These are phyloP conservation scores for Papilio dardanus DNA, from an alignment of 1,140 invertebrate genomes.

Conservation along the genomic window DNA sequence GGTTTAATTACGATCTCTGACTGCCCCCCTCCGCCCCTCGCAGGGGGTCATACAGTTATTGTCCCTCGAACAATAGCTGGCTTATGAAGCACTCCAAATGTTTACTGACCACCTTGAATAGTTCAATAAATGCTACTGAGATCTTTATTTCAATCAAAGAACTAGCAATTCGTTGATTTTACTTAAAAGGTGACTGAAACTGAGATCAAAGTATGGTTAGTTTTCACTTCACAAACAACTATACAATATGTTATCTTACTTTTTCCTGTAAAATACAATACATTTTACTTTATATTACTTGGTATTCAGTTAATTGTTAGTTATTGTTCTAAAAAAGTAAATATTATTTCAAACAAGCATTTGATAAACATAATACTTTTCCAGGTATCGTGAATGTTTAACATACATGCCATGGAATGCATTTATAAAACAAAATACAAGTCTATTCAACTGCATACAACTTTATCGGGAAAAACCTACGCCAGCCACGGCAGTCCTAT, in stretches of 20 bases:
- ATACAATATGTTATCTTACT: too few relatives aligned
- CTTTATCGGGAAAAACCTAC: conserved; percentile 50
- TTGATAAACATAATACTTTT: not conserved
- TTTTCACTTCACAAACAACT: too few relatives aligned
- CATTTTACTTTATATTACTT: too few relatives aligned
- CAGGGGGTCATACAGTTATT: not conserved
- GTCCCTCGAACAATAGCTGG: not conserved
- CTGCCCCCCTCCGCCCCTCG: not conserved
- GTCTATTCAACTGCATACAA: not conserved
- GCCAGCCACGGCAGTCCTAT: conserved; percentile 51
- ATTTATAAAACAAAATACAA: conserved; percentile 27
- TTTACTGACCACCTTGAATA: not conserved
- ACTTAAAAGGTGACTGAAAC: too few relatives aligned
- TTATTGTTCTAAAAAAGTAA: not conserved
- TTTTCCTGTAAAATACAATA: too few relatives aligned
- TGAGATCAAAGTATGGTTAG: too few relatives aligned
- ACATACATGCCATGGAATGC: conserved; percentile 3
- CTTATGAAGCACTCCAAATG: conserved; percentile 23
- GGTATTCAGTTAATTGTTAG: not conserved
- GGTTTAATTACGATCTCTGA: conserved; percentile 7
- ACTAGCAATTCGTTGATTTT: not conserved
- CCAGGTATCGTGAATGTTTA: not conserved
- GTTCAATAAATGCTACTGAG: not conserved
- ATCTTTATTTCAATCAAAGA: not conserved
- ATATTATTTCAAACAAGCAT: not conserved